A percentile compares a stretch with the other conserved stretches of the same genome.
Evolutionary conservation across 2,888 invertebrate species (phyloP).

Genomic region (Patella pellucida): DNA sequence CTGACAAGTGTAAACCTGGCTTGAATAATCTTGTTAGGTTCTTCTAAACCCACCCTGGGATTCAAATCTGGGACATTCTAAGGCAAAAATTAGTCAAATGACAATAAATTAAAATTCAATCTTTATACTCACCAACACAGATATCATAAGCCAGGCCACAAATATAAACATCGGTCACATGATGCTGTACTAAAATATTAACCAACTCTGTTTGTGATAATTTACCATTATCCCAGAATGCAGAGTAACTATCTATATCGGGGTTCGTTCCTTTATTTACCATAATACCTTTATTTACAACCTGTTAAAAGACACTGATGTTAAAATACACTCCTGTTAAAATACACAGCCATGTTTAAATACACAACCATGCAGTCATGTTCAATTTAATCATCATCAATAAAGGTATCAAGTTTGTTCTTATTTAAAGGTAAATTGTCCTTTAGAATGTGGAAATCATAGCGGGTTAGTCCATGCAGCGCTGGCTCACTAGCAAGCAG

Average conservation of each 20-base stretch:
- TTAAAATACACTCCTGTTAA: background rate
- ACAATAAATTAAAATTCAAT: no score
- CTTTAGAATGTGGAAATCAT: no score
- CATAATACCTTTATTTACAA: slow-evolving; percentile 48
- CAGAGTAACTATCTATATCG: slow-evolving; percentile 96
- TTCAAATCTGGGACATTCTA: no score
- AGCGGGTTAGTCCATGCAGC: no score
- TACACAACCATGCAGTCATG: background rate
- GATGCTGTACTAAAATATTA: slow-evolving; percentile 83
- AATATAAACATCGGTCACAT: slow-evolving; percentile 91
- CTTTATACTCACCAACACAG: slow-evolving; percentile 78
- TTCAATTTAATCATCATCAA: background rate
- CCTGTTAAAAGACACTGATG: slow-evolving; percentile 41
- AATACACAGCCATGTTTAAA: background rate
- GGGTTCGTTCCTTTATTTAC: slow-evolving; percentile 84
- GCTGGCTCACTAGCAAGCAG: no score
- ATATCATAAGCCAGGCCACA: slow-evolving; percentile 96
- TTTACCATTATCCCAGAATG: slow-evolving; percentile 98
- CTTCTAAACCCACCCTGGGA: no score
- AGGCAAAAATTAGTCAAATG: no score
- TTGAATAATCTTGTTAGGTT: no score
- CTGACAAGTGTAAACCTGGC: no score
- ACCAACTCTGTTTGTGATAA: slow-evolving; percentile 87
- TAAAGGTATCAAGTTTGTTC: background rate
- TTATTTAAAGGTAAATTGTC: no score